Conservation (phyloP, 2,113 vertebrate genomes). For the Callipepla californica region DNA sequence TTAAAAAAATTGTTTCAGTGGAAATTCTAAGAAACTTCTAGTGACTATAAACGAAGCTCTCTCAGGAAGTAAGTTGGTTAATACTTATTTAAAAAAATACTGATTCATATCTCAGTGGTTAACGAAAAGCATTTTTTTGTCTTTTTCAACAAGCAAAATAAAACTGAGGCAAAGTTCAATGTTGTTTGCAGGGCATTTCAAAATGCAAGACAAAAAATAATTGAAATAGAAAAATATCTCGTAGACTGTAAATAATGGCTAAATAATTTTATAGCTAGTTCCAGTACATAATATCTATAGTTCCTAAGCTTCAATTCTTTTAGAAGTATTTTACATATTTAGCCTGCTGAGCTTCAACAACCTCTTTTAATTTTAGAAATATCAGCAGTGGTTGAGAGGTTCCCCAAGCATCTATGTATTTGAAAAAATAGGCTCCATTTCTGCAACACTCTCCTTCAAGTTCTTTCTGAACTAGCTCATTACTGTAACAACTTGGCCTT, state of each 20-base stretch:
- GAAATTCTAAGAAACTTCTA: not conserved
- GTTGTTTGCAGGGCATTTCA: not conserved
- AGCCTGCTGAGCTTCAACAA: not conserved
- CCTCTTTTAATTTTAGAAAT: not conserved
- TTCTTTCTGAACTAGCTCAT: not conserved
- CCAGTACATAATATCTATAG: not conserved
- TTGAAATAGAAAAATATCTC: not conserved
- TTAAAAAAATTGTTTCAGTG: not conserved
- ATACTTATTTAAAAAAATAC: rapidly evolving
- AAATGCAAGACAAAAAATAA: not conserved
- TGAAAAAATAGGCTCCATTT: not conserved
- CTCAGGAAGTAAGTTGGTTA: not conserved
- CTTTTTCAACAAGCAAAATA: not conserved
- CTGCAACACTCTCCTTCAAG: not conserved
- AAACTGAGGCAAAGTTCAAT: not conserved
- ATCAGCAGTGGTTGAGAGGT: not conserved
- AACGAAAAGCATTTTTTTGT: not conserved
- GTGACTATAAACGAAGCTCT: not conserved
- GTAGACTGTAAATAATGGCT: not conserved
- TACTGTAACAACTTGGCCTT: not conserved
- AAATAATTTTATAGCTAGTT: not conserved
- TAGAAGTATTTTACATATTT: not conserved
- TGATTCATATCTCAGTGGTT: not conserved
- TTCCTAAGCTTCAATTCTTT: not conserved
- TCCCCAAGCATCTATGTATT: not conserved